A percentile compares a stretch with the other conserved stretches of the same genome.
Conservation (phyloP, 2,888 invertebrate genomes). For the Microchrysa polita region DNA sequence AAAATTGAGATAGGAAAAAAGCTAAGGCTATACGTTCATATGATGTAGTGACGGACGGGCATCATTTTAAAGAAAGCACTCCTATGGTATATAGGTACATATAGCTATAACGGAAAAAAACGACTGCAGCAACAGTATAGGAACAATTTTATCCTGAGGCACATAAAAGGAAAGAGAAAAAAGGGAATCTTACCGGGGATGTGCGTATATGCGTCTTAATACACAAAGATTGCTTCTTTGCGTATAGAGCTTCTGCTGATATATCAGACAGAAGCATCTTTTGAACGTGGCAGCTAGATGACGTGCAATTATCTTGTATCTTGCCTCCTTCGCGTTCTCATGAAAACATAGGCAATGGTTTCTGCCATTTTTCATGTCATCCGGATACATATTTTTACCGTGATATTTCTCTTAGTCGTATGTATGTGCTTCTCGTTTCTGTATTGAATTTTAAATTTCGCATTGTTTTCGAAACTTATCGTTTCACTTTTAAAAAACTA, state of each 20-base stretch:
- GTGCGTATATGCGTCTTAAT: not conserved
- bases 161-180: not conserved
- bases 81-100: not conserved
- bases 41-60: not conserved
- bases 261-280: conserved; percentile 39
- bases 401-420: no score
- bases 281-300: conserved; percentile 41
- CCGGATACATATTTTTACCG: conserved; percentile 4
- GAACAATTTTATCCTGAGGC: not conserved
- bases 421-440: no score
- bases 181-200: not conserved
- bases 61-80: not conserved
- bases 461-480: no score
- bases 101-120: not conserved
- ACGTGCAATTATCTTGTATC: conserved; percentile 43
- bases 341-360: conserved; percentile 11
- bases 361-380: conserved; percentile 35
- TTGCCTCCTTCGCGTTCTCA: conserved; percentile 3
- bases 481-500: no score
- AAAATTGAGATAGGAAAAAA: not conserved
- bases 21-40: not conserved
- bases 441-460: no score
- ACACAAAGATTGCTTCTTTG: no score
- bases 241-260: not conserved
- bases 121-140: not conserved